Evolutionary conservation across 2,888 invertebrate species (phyloP).

Genomic region (Neoaliturus tenellus): DNA sequence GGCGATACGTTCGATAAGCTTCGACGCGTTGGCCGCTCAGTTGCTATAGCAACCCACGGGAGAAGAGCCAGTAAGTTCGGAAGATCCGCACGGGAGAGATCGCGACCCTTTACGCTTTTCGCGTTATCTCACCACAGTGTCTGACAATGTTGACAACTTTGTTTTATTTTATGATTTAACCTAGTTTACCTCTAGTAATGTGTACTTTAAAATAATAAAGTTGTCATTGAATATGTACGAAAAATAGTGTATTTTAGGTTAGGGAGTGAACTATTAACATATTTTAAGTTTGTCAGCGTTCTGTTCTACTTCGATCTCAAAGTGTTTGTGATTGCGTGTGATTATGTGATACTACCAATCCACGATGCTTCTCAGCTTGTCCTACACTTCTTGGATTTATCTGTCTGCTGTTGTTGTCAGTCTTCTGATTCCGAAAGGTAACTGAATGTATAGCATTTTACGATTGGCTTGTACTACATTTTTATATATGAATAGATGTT

Average conservation of each 20-base stretch:
- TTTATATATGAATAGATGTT: background rate
- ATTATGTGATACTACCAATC: background rate
- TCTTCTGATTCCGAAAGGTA: constrained; percentile 21
- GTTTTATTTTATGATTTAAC: no score
- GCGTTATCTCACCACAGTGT: background rate
- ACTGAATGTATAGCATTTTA: background rate
- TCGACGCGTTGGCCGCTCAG: constrained; percentile 31
- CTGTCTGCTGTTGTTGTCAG: background rate
- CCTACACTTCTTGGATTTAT: constrained; percentile 17
- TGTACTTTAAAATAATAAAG: no score
- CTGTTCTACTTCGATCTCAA: background rate
- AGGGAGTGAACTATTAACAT: background rate
- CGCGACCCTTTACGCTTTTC: background rate
- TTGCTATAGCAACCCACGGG: constrained; percentile 30
- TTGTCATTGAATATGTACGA: no score
- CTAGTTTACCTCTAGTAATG: no score
- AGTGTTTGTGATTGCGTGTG: background rate
- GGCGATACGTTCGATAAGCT: constrained; percentile 38
- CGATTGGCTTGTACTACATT: background rate
- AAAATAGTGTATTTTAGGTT: no score
- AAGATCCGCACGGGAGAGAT: background rate
- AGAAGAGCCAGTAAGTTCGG: constrained; percentile 12
- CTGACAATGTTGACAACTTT: no score
- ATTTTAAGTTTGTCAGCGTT: background rate
- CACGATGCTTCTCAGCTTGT: background rate